Evolutionary conservation across 2,797 vertebrate species (phyloP).

Genomic region (Carapus acus): DNA sequence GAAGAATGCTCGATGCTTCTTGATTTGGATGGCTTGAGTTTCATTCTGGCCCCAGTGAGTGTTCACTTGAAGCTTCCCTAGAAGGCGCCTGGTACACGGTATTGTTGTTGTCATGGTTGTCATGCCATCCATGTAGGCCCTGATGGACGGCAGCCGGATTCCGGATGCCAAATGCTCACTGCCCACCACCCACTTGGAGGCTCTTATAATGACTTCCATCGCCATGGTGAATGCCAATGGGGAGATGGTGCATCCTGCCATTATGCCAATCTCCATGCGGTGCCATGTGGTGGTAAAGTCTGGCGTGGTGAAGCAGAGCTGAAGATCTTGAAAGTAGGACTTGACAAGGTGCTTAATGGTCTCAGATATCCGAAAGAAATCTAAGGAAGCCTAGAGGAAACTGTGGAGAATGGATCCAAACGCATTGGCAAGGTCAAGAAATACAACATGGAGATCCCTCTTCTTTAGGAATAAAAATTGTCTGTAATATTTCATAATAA

Average conservation of each 20-base stretch:
- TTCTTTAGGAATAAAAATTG: too few relatives aligned
- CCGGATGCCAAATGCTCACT: too few relatives aligned
- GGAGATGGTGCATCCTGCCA: not conserved
- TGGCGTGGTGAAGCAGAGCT: not conserved
- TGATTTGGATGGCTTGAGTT: not conserved
- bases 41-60: constrained; percentile 73
- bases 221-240: not conserved
- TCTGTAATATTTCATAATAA: too few relatives aligned
- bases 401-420: too few relatives aligned
- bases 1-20: not conserved
- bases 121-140: not conserved
- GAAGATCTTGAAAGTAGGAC: not conserved
- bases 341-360: not conserved
- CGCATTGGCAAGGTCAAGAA: too few relatives aligned
- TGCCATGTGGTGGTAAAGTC: not conserved
- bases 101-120: constrained; percentile 6
- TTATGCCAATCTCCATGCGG: not conserved
- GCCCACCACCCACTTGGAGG: too few relatives aligned
- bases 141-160: too few relatives aligned
- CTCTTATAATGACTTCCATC: too few relatives aligned
- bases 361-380: too few relatives aligned
- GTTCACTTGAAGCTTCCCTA: constrained; percentile 26
- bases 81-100: not conserved
- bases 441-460: too few relatives aligned
- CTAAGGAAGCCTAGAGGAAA: too few relatives aligned